phyloP scores from a whole-genome alignment of 2,797 vertebrate genomes.

The Pitangus sulphuratus region DNA sequence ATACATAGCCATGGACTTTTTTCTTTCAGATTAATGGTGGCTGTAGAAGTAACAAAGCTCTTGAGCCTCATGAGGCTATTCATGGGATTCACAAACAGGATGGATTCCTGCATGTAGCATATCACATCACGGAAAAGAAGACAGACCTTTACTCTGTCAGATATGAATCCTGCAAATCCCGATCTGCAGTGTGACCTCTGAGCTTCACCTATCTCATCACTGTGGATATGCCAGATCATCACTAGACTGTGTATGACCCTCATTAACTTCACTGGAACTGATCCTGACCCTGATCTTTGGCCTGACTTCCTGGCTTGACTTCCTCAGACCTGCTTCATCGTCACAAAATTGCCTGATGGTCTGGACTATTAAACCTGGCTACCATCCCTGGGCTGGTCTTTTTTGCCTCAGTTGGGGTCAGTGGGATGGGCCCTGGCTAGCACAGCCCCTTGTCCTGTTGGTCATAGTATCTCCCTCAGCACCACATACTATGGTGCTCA shows the following conservation, averaged over 20 bases:
- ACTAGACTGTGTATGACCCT: not conserved
- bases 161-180: not conserved
- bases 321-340: not conserved
- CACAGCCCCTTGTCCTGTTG: not conserved
- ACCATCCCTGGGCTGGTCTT: not conserved
- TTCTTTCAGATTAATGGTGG: not conserved
- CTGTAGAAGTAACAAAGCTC: not conserved
- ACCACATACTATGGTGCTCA: not conserved
- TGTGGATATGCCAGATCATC: not conserved
- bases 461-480: not conserved
- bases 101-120: rapidly evolving
- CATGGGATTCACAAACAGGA: not conserved
- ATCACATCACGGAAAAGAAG: not conserved
- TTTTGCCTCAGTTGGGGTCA: rapidly evolving
- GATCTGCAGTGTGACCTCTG: not conserved
- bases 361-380: not conserved
- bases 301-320: not conserved
- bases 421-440: not conserved
- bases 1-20: not conserved
- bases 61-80: not conserved
- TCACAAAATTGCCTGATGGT: not conserved
- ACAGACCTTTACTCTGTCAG: not conserved
- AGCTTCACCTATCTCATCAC: not conserved
- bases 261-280: not conserved
- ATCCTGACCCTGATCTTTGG: not conserved